A percentile compares a stretch with the other conserved stretches of the same genome.
Evolutionary conservation across 2,113 vertebrate species (phyloP).

Genomic region (Callipepla squamata): DNA sequence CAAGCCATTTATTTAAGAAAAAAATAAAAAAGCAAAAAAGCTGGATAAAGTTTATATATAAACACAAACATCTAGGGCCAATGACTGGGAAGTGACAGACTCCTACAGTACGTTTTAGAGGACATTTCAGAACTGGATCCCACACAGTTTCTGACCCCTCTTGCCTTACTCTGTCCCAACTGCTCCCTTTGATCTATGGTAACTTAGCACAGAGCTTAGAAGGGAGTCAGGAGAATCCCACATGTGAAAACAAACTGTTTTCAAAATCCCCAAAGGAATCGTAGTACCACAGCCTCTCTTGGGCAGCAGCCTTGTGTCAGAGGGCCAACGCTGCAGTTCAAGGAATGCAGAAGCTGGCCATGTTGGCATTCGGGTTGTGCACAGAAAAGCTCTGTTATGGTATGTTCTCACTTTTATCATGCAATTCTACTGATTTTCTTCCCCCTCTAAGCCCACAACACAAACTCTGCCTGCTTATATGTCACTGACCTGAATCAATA

Average conservation of each 20-base stretch:
- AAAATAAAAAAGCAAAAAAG: background rate
- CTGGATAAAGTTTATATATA: background rate
- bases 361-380: rapidly evolving
- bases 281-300: rapidly evolving
- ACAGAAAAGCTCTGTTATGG: background rate
- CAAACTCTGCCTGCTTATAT: background rate
- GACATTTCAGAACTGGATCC: background rate
- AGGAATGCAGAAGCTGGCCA: background rate
- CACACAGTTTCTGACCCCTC: background rate
- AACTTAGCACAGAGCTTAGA: background rate
- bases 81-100: background rate
- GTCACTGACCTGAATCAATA: background rate
- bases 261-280: background rate
- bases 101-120: background rate
- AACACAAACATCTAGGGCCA: background rate
- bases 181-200: background rate
- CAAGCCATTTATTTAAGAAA: background rate
- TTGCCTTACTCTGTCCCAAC: background rate
- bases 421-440: background rate
- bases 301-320: background rate
- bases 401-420: background rate
- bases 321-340: rapidly evolving
- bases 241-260: background rate
- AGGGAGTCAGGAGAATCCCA: background rate
- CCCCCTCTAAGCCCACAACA: background rate